phyloP scores from a whole-genome alignment of 2,888 invertebrate species.

The Venusia cambrica region DNA sequence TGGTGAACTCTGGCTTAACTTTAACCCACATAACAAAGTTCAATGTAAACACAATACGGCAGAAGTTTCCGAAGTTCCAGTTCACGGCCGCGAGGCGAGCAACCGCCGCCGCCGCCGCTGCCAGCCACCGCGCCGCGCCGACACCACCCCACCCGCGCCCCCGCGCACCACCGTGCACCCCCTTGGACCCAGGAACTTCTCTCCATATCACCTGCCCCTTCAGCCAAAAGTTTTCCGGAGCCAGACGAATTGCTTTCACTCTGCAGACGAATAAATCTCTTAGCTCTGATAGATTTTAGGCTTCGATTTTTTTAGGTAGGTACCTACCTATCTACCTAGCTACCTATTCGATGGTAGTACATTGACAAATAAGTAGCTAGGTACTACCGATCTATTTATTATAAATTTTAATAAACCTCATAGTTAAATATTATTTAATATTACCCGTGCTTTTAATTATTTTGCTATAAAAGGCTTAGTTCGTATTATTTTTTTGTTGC shows the following conservation, averaged over 20 bases:
- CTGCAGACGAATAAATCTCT: constrained; percentile 28
- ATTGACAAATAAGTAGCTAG: too few relatives aligned
- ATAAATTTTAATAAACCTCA: too few relatives aligned
- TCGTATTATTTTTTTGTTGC: too few relatives aligned
- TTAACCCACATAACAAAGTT: constrained; percentile 82
- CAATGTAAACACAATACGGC: constrained; percentile 80
- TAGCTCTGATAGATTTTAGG: constrained; percentile 6
- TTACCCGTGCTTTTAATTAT: too few relatives aligned
- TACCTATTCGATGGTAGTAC: too few relatives aligned
- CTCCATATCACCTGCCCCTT: constrained; percentile 23
- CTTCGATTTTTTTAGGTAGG: too few relatives aligned
- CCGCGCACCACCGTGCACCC: constrained; percentile 11
- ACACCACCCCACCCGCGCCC: constrained; percentile 16
- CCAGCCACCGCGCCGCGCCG: constrained; percentile 34
- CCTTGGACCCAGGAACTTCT: constrained; percentile 19
- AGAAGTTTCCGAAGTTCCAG: constrained; percentile 76
- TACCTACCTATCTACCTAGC: too few relatives aligned
- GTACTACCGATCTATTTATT: too few relatives aligned
- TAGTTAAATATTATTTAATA: too few relatives aligned
- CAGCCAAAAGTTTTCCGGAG: constrained; percentile 28
- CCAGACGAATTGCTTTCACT: constrained; percentile 33
- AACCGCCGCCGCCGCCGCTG: constrained; percentile 37
- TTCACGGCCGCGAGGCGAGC: constrained; percentile 73
- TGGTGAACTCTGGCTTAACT: constrained; percentile 78
- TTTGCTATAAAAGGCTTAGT: too few relatives aligned